Evolutionary conservation across 1,140 invertebrate genomes (phyloP).

Genomic region (Drusus annulatus): DNA sequence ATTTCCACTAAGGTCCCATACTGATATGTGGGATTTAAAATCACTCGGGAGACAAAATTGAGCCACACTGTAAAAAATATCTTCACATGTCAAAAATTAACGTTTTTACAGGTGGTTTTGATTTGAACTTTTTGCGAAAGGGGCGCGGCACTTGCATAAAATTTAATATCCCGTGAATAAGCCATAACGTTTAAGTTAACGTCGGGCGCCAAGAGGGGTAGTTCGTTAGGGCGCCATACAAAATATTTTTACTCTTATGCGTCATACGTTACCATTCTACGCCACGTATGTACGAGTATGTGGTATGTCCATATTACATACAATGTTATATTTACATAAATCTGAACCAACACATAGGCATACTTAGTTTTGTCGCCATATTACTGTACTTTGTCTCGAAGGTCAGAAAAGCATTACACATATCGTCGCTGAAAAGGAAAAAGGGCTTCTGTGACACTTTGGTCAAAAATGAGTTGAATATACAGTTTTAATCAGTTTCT

Average conservation of each 20-base stretch:
- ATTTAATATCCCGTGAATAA: conserved; percentile 27
- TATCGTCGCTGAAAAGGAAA: no score
- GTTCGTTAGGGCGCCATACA: conserved; percentile 43
- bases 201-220: conserved; percentile 28
- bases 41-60: not conserved
- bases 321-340: no score
- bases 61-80: not conserved
- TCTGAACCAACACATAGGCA: no score
- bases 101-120: not conserved
- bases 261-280: not conserved
- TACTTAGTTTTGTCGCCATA: no score
- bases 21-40: not conserved
- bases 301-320: no score
- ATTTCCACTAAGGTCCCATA: conserved; percentile 32
- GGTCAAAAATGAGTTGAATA: no score
- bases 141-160: not conserved
- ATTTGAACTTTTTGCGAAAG: not conserved
- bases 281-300: no score
- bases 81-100: not conserved
- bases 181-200: conserved; percentile 22
- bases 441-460: no score
- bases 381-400: no score
- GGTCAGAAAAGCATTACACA: no score
- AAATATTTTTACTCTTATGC: conserved; percentile 25
- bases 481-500: no score